Conservation (phyloP, 2,888 invertebrate species). For the Autographa gamma region DNA sequence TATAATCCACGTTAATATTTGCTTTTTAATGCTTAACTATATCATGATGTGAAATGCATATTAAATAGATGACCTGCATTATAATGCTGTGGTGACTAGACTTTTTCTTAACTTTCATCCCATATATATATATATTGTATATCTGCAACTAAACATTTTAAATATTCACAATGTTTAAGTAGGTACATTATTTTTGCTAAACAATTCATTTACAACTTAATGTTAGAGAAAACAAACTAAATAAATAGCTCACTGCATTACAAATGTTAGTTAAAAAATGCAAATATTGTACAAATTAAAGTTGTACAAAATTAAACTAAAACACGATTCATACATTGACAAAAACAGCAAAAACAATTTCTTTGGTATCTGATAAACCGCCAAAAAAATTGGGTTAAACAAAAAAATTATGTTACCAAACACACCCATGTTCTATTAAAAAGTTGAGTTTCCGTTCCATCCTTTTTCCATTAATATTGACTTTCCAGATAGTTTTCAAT, state of each 20-base stretch:
- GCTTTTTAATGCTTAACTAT: constrained; percentile 54
- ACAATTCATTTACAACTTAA: constrained; percentile 66
- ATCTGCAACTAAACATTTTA: constrained; percentile 47
- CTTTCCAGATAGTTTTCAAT: not conserved
- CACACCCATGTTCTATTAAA: not conserved
- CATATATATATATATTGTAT: constrained; percentile 40
- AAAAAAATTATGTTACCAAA: not conserved
- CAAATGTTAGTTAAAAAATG: constrained; percentile 16
- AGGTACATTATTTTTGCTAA: constrained; percentile 61
- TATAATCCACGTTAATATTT: constrained; percentile 57
- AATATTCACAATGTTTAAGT: constrained; percentile 63
- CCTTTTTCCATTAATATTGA: not conserved
- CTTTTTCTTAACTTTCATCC: constrained; percentile 65
- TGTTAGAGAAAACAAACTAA: constrained; percentile 56
- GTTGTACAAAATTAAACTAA: not conserved
- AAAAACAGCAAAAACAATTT: not conserved
- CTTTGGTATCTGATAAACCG: not conserved
- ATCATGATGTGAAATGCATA: constrained; percentile 58
- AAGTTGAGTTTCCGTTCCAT: not conserved
- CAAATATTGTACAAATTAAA: too few relatives aligned
- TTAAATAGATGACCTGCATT: constrained; percentile 67
- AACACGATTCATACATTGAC: not conserved
- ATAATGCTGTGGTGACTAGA: constrained; percentile 85
- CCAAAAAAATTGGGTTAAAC: not conserved
- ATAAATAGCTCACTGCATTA: constrained; percentile 50